Evolutionary conservation across 2,797 vertebrate genomes (phyloP).

Genomic region (Rachycentron canadum): DNA sequence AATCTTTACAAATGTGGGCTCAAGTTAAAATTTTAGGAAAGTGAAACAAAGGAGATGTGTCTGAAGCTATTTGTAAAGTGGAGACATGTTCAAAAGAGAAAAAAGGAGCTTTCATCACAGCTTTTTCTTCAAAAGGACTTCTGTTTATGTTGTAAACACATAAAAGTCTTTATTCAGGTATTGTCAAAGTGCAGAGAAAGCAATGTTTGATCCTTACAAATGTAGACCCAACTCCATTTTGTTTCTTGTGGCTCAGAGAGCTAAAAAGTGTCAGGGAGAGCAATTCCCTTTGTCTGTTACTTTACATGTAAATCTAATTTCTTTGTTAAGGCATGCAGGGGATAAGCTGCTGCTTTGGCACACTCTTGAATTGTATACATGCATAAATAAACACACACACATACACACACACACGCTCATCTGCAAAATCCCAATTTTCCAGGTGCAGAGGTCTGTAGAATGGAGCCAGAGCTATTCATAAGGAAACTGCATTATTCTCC

Average conservation of each 20-base stretch:
- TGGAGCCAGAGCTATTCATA: conserved; percentile 63
- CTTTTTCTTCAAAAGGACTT: neutral
- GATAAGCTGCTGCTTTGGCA: conserved; percentile 53
- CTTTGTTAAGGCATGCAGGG: conserved; percentile 41
- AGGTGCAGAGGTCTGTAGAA: conserved; percentile 76
- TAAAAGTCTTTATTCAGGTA: conserved; percentile 4
- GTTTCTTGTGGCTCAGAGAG: conserved; percentile 12
- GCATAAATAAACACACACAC: conserved; percentile 47
- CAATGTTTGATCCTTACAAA: conserved; percentile 36
- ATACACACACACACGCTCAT: neutral
- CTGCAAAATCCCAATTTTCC: conserved; percentile 74
- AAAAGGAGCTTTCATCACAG: conserved; percentile 5
- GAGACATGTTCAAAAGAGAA: conserved; percentile 15
- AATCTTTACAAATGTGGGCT: neutral
- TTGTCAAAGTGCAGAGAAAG: conserved; percentile 20
- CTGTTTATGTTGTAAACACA: conserved; percentile 8
- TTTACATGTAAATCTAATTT: conserved; percentile 73
- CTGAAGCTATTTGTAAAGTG: neutral
- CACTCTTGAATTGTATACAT: conserved; percentile 42
- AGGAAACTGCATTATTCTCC: conserved; percentile 73
- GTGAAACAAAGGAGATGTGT: conserved; percentile 5
- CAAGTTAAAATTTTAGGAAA: conserved; percentile 9
- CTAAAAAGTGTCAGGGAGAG: conserved; percentile 42
- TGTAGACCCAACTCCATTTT: neutral
- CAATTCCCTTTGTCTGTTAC: conserved; percentile 52